These are phyloP conservation scores for Tetramorium simillimum DNA, from an alignment of 1,140 invertebrate species.

Conservation along the genomic window DNA sequence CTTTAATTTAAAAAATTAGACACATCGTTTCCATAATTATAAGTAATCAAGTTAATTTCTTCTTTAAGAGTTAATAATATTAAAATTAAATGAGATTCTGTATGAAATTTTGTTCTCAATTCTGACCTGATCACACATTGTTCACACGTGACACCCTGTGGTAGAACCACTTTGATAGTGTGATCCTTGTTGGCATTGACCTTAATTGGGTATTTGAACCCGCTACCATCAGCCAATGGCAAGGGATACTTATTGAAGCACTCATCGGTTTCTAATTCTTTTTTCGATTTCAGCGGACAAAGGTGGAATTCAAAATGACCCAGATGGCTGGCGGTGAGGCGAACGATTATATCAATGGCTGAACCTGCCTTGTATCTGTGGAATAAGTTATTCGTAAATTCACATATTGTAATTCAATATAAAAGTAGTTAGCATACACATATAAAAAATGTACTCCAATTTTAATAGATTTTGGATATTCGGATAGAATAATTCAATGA, in stretches of 20 bases:
- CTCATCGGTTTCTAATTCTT: conserved; percentile 86
- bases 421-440: not conserved
- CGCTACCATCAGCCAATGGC: conserved; percentile 83
- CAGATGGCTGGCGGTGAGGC: conserved; percentile 88
- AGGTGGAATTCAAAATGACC: conserved; percentile 87
- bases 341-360: conserved; percentile 80
- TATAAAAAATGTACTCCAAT: not conserved
- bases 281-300: conserved; percentile 83
- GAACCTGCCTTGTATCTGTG: conserved; percentile 76
- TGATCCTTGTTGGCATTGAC: conserved; percentile 45
- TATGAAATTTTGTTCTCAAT: not conserved
- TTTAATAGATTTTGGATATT: not conserved
- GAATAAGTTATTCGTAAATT: not conserved
- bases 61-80: not conserved
- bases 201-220: conserved; percentile 10
- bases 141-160: conserved; percentile 86
- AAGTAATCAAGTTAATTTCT: not conserved
- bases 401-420: not conserved
- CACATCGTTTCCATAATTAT: not conserved
- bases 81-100: not conserved
- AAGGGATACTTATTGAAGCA: conserved; percentile 88
- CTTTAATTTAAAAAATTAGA: not conserved
- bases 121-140: conserved; percentile 87
- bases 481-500: not conserved
- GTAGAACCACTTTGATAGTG: conserved; percentile 82